Evolutionary conservation across 2,888 invertebrate genomes (phyloP).

Genomic region (Scaeva pyrastri): DNA sequence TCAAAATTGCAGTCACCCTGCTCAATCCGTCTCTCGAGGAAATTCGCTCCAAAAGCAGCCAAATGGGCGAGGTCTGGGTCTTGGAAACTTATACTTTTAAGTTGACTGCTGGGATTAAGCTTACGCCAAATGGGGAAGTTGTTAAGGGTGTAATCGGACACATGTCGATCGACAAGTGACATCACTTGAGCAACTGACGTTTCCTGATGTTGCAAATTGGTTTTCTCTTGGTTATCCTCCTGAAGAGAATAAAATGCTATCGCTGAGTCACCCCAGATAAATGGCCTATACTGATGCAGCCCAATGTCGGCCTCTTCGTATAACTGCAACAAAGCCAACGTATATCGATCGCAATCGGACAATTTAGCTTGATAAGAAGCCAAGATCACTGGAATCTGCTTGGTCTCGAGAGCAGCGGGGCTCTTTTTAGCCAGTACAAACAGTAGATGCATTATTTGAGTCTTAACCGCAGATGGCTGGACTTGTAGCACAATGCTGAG

Average conservation of each 20-base stretch:
- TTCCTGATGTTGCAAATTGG: slow-evolving; percentile 87
- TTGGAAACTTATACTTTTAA: slow-evolving; percentile 79
- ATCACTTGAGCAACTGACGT: slow-evolving; percentile 90
- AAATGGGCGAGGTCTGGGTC: slow-evolving; percentile 77
- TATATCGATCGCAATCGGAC: slow-evolving; percentile 88
- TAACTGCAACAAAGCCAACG: slow-evolving; percentile 87
- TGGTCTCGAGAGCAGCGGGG: slow-evolving; percentile 86
- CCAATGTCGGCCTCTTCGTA: slow-evolving; percentile 89
- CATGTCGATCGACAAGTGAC: slow-evolving; percentile 88
- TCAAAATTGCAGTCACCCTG: slow-evolving; percentile 77
- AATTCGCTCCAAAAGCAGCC: slow-evolving; percentile 79
- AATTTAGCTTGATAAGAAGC: slow-evolving; percentile 92
- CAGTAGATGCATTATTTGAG: slow-evolving; percentile 87
- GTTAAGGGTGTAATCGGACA: slow-evolving; percentile 87
- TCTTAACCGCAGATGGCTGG: slow-evolving; percentile 84
- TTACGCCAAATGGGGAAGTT: slow-evolving; percentile 89
- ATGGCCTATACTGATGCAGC: slow-evolving; percentile 89
- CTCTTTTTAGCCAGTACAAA: slow-evolving; percentile 87
- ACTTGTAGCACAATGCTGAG: slow-evolving; percentile 87
- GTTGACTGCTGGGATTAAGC: slow-evolving; percentile 83
- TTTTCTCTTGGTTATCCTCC: slow-evolving; percentile 85
- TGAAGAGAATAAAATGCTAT: slow-evolving; percentile 90
- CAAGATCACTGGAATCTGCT: slow-evolving; percentile 90
- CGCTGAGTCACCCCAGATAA: slow-evolving; percentile 93
- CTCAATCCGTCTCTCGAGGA: slow-evolving; percentile 80